Base-by-base conservation (phyloP, 2,113 vertebrate species). In the Empidonax traillii region DNA sequence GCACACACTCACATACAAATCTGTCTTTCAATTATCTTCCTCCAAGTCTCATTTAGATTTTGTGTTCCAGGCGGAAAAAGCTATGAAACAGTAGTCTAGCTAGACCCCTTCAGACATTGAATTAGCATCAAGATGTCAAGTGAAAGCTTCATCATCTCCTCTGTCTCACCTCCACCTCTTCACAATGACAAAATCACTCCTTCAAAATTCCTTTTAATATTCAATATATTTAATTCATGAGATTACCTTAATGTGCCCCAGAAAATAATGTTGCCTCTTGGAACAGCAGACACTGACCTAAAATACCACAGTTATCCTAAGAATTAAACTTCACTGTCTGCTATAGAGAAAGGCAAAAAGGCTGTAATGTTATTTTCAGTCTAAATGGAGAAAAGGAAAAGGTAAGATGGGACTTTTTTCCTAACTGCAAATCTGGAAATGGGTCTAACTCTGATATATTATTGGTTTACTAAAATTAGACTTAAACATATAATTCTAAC, bases 121-220 rank as follows among this genome's bases (percentile, higher is more conserved):
- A 31, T 65, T 91, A 69, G 2, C 2, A 2, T 61, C n/a, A 66
- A 23, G 17, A 9, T 22, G 65, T 9, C 4, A 41, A 1, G 0
- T 6, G 33, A 81, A 91, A 69, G 13, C 37, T 67, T 9, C 15
- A 47, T 37, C 15, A 23, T 24, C 35, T 51, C 15, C 59, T 61
- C 35, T 76, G 11, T 37, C 41, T 56, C 30, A 89, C 19, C 18
- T 87, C 14, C 4, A 49, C 9, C 6, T 74, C 25, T 74, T 76
- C 19, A 30, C 6, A 55, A 37, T n/a, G n/a, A 80, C 4, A 28
- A 72, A 51, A 74, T 69, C 58, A 35, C 6, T 46, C 9, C 28
- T 77, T 81, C 27, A 81, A 67, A 44, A 68, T 9, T 49, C 17
- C 68, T 18, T 84, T 61, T n/a, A 35, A 52, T 33, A 44, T 5